Evolutionary conservation across 1,140 invertebrate genomes (phyloP).

Genomic region (Tetramorium parvispinum): DNA sequence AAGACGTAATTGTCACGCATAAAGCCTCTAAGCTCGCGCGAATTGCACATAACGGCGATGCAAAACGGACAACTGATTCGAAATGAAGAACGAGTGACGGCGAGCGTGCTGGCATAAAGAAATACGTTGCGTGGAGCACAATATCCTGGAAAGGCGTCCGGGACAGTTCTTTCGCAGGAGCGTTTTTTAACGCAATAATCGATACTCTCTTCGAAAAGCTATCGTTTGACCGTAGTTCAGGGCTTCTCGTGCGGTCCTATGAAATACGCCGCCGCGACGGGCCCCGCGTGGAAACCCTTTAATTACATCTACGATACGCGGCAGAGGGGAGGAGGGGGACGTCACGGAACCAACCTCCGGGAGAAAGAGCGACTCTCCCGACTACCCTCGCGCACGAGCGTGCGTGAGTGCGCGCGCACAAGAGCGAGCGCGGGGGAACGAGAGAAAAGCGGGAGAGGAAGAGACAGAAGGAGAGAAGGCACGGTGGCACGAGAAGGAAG

Average conservation of each 20-base stretch:
- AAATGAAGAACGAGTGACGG: neutral
- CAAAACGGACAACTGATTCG: neutral
- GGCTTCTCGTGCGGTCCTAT: slow-evolving; percentile 20
- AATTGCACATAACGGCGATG: neutral
- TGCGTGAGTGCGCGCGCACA: slow-evolving; percentile 7
- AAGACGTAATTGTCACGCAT: slow-evolving; percentile 64
- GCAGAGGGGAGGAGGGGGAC: neutral
- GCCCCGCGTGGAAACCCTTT: slow-evolving; percentile 30
- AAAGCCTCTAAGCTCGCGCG: slow-evolving; percentile 9
- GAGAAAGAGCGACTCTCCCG: neutral
- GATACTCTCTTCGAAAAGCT: neutral
- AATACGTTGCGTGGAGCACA: neutral
- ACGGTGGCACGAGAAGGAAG: neutral
- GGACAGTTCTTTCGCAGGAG: neutral
- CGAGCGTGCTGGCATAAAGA: neutral
- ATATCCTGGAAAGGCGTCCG: neutral
- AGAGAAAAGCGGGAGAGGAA: neutral
- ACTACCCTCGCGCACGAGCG: slow-evolving; percentile 30
- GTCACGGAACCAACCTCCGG: slow-evolving; percentile 36
- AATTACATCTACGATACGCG: slow-evolving; percentile 30
- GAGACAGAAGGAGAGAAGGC: neutral
- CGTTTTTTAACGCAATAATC: neutral
- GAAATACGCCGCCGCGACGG: slow-evolving; percentile 7
- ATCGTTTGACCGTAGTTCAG: neutral
- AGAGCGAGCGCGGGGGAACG: neutral